Percentiles rank a stretch among this genome's conserved stretches.
Conservation (phyloP, 2,113 vertebrate genomes). For the Nannospalax galili region DNA sequence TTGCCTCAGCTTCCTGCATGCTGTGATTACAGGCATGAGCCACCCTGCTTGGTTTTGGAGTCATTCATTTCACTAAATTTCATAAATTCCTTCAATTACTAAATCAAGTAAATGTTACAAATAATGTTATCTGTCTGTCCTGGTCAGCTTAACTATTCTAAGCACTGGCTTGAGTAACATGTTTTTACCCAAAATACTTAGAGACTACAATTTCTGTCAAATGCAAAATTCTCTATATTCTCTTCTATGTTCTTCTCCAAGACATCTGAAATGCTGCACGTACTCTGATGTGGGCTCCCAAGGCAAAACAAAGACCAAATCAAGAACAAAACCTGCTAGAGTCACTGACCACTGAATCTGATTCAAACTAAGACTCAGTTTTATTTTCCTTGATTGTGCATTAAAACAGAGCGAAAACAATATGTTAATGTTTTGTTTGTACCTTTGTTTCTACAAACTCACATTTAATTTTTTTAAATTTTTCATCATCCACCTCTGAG, state of each 20-base stretch:
- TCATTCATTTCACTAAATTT: background rate
- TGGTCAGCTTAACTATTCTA: background rate
- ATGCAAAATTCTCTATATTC: background rate
- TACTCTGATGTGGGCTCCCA: background rate
- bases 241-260: background rate
- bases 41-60: background rate
- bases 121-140: background rate
- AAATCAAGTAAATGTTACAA: background rate
- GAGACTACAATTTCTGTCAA: background rate
- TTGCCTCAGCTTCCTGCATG: background rate
- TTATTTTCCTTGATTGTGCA: conserved; percentile 15
- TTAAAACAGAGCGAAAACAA: background rate
- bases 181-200: background rate
- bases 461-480: conserved; percentile 54
- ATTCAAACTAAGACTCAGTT: conserved; percentile 1
- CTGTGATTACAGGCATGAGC: background rate
- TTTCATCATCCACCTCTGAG: conserved; percentile 29
- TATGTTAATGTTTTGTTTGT: background rate
- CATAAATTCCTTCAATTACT: background rate
- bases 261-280: background rate
- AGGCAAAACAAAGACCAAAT: background rate
- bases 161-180: background rate
- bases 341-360: background rate
- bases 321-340: conserved; percentile 18
- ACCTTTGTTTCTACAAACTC: conserved; percentile 41